These are phyloP conservation scores for Teleopsis dalmanni DNA, from an alignment of 1,140 invertebrate genomes.

Conservation along the genomic window DNA sequence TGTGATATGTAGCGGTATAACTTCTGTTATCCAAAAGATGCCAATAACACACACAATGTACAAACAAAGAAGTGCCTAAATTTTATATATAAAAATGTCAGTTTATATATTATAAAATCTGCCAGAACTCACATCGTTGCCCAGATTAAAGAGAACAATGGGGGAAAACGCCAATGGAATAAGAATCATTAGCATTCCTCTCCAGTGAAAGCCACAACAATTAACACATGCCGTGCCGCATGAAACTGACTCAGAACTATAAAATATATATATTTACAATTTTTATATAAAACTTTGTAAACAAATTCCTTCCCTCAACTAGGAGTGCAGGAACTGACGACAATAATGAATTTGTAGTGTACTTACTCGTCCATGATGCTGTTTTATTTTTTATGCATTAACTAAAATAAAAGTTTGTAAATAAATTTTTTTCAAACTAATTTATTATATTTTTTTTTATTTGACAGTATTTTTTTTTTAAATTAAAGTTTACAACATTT, in stretches of 20 bases:
- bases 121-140: not conserved
- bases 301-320: no score
- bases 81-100: not conserved
- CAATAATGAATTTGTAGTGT: no score
- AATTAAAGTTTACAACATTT: no score
- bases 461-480: no score
- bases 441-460: no score
- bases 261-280: not conserved
- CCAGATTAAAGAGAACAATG: not conserved
- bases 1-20: conserved; percentile 2
- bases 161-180: conserved; percentile 1
- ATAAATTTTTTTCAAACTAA: no score
- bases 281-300: no score
- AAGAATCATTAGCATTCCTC: conserved; percentile 2
- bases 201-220: conserved; percentile 8
- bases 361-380: no score
- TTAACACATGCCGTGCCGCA: not conserved
- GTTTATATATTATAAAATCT: not conserved
- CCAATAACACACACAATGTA: not conserved
- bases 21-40: conserved; percentile 3
- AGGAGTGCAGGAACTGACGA: no score
- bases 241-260: not conserved
- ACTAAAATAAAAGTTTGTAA: no score
- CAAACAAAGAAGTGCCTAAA: conserved; percentile 5
- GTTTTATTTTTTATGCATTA: no score